Evolutionary conservation across 2,113 vertebrate species (phyloP).

Genomic region (Paracanthobrama guichenoti): DNA sequence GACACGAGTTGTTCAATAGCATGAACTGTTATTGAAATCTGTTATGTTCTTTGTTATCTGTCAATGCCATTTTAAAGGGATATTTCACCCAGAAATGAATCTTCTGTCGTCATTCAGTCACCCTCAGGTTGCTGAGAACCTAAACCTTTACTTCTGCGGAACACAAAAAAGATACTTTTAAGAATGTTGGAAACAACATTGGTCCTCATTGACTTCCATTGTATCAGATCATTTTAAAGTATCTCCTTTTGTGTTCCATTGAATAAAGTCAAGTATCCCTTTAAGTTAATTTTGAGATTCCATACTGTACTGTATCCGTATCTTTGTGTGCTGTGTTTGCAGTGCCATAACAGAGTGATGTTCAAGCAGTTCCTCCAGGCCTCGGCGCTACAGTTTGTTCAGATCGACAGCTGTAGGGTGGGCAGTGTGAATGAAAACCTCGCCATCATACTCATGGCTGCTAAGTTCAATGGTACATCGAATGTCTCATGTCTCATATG

Average conservation of each 20-base stretch:
- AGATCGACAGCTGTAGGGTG: constrained; percentile 86
- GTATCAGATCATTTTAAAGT: not conserved
- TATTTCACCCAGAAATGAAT: not conserved
- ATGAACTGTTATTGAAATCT: not conserved
- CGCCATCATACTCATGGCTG: constrained; percentile 82
- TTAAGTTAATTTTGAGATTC: not conserved
- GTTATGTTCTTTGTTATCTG: not conserved
- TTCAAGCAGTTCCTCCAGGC: constrained; percentile 87
- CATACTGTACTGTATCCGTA: not conserved
- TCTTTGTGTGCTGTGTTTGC: constrained; percentile 45
- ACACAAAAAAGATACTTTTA: not conserved
- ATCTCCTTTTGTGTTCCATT: not conserved
- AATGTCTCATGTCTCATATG: not conserved
- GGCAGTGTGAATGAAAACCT: constrained; percentile 87
- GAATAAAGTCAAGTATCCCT: not conserved
- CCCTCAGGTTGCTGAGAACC: not conserved
- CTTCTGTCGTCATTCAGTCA: no score
- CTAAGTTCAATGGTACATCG: constrained; percentile 79
- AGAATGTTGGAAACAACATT: not conserved
- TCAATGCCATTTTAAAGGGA: not conserved
- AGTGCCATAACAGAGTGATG: constrained; percentile 83
- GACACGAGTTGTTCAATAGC: no score
- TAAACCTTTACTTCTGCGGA: not conserved
- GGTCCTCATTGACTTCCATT: not conserved
- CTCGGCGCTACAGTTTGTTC: constrained; percentile 81